A percentile compares a stretch with the other conserved stretches of the same genome.
phyloP scores from a whole-genome alignment of 2,113 vertebrate genomes.

The Strix aluco region DNA sequence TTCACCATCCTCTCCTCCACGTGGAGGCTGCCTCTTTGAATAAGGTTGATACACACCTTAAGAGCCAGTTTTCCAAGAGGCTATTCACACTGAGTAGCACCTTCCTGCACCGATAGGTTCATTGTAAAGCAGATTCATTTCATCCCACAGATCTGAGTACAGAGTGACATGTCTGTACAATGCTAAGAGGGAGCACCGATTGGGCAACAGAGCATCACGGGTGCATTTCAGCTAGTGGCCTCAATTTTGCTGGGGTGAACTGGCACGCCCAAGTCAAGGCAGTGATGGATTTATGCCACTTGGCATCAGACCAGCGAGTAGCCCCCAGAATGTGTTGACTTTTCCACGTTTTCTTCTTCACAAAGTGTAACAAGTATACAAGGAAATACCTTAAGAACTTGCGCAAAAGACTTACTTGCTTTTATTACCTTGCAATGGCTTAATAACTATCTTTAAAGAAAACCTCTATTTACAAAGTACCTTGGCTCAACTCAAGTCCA shows the following conservation, averaged over 20 bases:
- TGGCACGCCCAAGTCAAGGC: background rate
- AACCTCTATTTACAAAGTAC: background rate
- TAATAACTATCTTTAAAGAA: background rate
- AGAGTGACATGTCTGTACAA: background rate
- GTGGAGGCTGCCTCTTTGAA: background rate
- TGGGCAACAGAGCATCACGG: background rate
- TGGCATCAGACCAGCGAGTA: background rate
- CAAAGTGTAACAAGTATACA: background rate
- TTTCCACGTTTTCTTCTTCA: background rate
- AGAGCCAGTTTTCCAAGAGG: background rate
- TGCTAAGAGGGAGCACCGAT: background rate
- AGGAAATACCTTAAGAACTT: background rate
- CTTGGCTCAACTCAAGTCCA: background rate
- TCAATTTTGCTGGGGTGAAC: background rate
- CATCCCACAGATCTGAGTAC: background rate
- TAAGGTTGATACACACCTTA: background rate
- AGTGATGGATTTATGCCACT: background rate
- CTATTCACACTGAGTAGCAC: background rate
- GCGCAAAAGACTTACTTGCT: background rate
- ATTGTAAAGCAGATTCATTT: background rate
- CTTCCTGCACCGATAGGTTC: background rate
- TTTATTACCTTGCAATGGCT: background rate
- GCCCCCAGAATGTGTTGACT: background rate
- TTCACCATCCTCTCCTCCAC: background rate
- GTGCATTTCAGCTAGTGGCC: background rate